Evolutionary conservation across 2,113 vertebrate genomes (phyloP), one percentile per base, ranked within the genome.

Genomic region (Phaethon lepturus): DNA sequence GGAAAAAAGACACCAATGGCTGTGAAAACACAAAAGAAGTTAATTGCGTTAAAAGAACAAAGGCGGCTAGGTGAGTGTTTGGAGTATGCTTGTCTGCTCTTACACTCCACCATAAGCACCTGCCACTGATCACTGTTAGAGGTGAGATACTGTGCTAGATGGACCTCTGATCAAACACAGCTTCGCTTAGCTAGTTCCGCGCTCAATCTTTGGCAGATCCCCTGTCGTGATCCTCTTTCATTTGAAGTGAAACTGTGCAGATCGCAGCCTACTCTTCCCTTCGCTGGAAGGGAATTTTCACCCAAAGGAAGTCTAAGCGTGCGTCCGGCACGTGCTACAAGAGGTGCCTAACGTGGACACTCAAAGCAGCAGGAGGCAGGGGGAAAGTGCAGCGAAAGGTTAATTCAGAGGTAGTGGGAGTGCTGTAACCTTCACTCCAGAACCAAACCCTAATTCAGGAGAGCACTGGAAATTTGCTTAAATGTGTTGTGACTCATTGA

Each of bases 401-500:
- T 86, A 55, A 71, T 42, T 78, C 52, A 66, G 23, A 25, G 31
- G 38, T 31, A 55, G 15, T 35, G 0, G 0, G 9, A n/a, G 55
- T 58, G 31, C 23, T 86, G 23, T 52, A 56, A 86, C 20, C 7
- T 40, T 92, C 49, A 23, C 4, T 79, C 50, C 33, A 68, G 67
- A 45, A 49, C 59, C 22, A 88, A 85, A 76, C 3, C 10, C 11
- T 44, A 45, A 76, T 59, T 68, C 45, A 58, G 22, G 28, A 90
- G 67, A 83, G 42, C 75, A 58, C 1, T 38, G 18, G 20, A 45
- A 62, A 88, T 90, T 79, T 96, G 11, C 35, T 93, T 68, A 45
- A 82, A 76, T 25, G 18, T 38, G 31, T 92, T 45, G 45, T 55
- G 58, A 88, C 63, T 95, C 83, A 73, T 8, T 77, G 82, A 58